Conservation (phyloP, 2,113 vertebrate species). For the Albula glossodonta region DNA sequence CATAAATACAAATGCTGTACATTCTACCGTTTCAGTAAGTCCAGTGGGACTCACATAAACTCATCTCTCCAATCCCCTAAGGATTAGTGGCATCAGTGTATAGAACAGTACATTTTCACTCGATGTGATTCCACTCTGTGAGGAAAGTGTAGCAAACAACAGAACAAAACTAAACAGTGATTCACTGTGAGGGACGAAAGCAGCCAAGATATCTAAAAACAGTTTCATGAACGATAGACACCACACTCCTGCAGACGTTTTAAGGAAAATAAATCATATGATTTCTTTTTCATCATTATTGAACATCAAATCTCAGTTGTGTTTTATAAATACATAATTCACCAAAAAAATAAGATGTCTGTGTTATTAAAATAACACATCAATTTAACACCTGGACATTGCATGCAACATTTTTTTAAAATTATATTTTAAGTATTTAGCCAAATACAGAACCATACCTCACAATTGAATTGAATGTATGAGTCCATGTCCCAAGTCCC, state of each 20-base stretch:
- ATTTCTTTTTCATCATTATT: neutral
- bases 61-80: neutral
- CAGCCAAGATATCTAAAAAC: neutral
- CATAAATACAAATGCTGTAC: neutral
- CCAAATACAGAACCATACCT: slow-evolving; percentile 74
- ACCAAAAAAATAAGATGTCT: neutral
- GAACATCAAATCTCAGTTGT: neutral
- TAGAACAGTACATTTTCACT: neutral
- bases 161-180: neutral
- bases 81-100: neutral
- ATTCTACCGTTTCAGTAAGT: neutral
- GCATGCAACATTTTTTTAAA: neutral
- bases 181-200: neutral
- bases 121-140: neutral
- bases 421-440: neutral
- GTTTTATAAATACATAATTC: neutral
- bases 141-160: neutral
- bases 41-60: neutral
- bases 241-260: neutral
- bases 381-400: neutral
- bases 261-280: neutral
- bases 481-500: slow-evolving; percentile 69
- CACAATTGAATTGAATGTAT: slow-evolving; percentile 78
- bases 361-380: neutral
- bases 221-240: neutral